A percentile compares a stretch with the other conserved stretches of the same genome.
Conservation (phyloP, 2,888 invertebrate genomes). For the Drosophila hawaiiensis region DNA sequence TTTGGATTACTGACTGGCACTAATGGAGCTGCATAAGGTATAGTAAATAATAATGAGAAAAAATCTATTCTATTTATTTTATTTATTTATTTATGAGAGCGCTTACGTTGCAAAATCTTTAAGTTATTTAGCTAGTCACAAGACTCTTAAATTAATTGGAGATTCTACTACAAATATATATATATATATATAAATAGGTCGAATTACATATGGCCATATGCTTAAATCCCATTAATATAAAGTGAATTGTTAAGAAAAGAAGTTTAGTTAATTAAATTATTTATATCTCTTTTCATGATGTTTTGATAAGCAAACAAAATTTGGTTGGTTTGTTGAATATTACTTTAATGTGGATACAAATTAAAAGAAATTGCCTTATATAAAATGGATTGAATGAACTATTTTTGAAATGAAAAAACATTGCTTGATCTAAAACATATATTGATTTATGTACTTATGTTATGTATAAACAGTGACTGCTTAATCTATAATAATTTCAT, state of each 20-base stretch:
- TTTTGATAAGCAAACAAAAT: not conserved
- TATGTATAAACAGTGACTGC: not conserved
- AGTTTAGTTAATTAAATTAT: not conserved
- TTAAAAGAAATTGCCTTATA: too few species aligned
- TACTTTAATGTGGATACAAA: too few species aligned
- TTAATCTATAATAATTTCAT: not conserved
- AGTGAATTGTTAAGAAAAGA: not conserved
- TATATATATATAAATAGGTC: too few species aligned
- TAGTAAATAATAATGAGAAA: conserved; percentile 1
- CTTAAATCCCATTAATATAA: not conserved
- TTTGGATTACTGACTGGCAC: conserved; percentile 20
- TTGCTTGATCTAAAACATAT: too few species aligned
- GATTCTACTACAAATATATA: not conserved
- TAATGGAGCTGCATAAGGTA: not conserved
- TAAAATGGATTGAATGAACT: too few species aligned
- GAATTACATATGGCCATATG: not conserved
- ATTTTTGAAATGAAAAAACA: too few species aligned
- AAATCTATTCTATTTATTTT: not conserved
- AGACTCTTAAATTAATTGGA: not conserved
- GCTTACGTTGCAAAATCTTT: not conserved
- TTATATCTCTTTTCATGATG: not conserved
- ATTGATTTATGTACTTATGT: too few species aligned
- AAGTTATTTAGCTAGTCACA: not conserved
- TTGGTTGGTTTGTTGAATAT: too few species aligned
- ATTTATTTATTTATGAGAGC: not conserved